These are phyloP conservation scores for Dendrocincla tyrannina DNA, from an alignment of 2,797 vertebrate genomes.

Conservation along the genomic window DNA sequence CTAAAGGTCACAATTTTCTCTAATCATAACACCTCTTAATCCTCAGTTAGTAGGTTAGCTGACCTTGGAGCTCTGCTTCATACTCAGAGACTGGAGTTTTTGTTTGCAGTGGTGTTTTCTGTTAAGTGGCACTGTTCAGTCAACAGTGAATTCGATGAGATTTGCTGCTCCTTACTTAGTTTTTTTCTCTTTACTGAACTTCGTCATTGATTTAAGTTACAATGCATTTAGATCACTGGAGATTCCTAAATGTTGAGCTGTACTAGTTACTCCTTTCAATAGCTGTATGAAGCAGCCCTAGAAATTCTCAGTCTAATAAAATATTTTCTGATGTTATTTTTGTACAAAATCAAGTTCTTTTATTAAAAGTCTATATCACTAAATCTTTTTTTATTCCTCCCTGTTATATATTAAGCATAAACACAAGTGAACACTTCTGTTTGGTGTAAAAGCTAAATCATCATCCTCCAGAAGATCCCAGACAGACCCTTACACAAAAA, in stretches of 20 bases:
- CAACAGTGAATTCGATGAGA: background rate
- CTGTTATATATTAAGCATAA: background rate
- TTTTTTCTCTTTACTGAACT: background rate
- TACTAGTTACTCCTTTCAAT: background rate
- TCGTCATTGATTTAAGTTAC: background rate
- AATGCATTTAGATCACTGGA: background rate
- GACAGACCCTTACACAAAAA: background rate
- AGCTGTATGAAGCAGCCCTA: background rate
- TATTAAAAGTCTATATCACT: background rate
- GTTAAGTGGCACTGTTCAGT: background rate
- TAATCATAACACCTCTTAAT: background rate
- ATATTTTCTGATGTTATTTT: background rate
- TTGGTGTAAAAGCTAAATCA: background rate
- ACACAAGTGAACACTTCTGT: background rate
- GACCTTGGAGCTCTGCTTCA: background rate
- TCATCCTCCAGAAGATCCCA: background rate
- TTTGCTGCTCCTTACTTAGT: background rate
- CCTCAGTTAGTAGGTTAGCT: background rate
- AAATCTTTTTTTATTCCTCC: background rate
- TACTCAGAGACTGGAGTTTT: background rate
- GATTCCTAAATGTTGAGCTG: background rate
- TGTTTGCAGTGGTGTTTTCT: background rate
- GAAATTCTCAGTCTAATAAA: background rate
- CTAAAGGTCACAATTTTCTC: background rate
- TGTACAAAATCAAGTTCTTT: background rate